Base-by-base conservation (phyloP, 1,140 invertebrate genomes). In the Oreohelix idahoensis region DNA sequence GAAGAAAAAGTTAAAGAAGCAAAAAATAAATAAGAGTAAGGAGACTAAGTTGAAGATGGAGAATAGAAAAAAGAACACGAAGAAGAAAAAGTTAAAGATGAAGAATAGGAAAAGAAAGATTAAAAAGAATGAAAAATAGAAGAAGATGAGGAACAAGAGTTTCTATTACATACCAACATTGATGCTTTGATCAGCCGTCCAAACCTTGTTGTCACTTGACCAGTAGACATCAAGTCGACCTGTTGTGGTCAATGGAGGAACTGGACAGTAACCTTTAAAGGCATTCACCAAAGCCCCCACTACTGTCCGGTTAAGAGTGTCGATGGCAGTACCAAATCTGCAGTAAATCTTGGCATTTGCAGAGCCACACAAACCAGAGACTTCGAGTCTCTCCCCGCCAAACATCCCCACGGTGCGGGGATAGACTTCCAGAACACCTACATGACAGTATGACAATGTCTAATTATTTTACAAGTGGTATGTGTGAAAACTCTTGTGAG, bases 331-430 rank as follows among this genome's bases (percentile, higher is more conserved):
- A 23, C 80, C 70, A 49, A 82, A 82, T 39, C 63, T 63, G 51
- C 80, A 82, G 71, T 38, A 74, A n/a, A 82, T 58, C 38, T 17
- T 36, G 23, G 42, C 23, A 15, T 15, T 29, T n/a, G 5, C 2
- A 23, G 45, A 1, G 2, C n/a, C 26, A 58, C 80, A 82, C n/a
- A 20, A 0, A 32, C 80, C 80, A 13, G 80, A 82, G 13, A 82
- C 80, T 63, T 82, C 70, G 29, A 82, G 71, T 71, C 58, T 82
- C 39, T 82, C 80, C 0, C 80, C 80, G 10, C 80, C 80, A 63
- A 82, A 82, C 80, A 82, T 82, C 1, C 71, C 71, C 4, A 82
- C 71, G 29, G 73, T 36, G 20, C n/a, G 69, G 29, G 80, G 80
- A 35, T 58, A 82, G 10, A 82, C 70, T 39, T 82, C 80, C 79